These are phyloP conservation scores for Tribolium freemani DNA, from an alignment of 2,888 invertebrate genomes.

Conservation along the genomic window DNA sequence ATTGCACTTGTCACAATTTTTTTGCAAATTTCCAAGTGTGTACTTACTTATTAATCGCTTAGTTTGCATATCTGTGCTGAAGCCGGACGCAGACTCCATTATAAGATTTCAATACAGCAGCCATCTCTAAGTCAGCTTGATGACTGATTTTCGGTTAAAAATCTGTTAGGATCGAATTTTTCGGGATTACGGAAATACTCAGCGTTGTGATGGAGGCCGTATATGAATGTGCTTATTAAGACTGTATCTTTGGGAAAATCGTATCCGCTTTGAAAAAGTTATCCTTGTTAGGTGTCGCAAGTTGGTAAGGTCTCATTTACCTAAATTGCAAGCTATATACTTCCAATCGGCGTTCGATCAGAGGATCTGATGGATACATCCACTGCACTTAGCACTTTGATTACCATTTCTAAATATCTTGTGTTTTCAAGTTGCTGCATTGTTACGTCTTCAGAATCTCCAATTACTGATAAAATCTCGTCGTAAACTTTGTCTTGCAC, in stretches of 20 bases:
- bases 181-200: slow-evolving; percentile 67
- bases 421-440: slow-evolving; percentile 39
- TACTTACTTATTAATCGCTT: too few species aligned
- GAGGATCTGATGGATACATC: slow-evolving; percentile 40
- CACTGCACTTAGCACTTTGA: slow-evolving; percentile 49
- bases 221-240: neutral
- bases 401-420: slow-evolving; percentile 48
- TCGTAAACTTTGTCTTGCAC: slow-evolving; percentile 50
- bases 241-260: slow-evolving; percentile 33
- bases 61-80: neutral
- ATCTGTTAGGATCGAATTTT: slow-evolving; percentile 61
- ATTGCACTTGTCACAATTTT: too few species aligned
- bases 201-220: slow-evolving; percentile 28
- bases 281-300: slow-evolving; percentile 4
- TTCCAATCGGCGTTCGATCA: slow-evolving; percentile 40
- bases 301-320: slow-evolving; percentile 9
- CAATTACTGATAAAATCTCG: slow-evolving; percentile 41
- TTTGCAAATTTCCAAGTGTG: too few species aligned
- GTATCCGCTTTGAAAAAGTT: neutral
- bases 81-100: slow-evolving; percentile 32
- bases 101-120: slow-evolving; percentile 29
- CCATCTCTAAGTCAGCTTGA: slow-evolving; percentile 38
- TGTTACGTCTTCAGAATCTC: slow-evolving; percentile 22
- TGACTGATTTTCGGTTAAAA: slow-evolving; percentile 63
- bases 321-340: slow-evolving; percentile 36